These are phyloP conservation scores for Amaurobius ferox DNA, from an alignment of 2,888 invertebrate species.

Conservation along the genomic window DNA sequence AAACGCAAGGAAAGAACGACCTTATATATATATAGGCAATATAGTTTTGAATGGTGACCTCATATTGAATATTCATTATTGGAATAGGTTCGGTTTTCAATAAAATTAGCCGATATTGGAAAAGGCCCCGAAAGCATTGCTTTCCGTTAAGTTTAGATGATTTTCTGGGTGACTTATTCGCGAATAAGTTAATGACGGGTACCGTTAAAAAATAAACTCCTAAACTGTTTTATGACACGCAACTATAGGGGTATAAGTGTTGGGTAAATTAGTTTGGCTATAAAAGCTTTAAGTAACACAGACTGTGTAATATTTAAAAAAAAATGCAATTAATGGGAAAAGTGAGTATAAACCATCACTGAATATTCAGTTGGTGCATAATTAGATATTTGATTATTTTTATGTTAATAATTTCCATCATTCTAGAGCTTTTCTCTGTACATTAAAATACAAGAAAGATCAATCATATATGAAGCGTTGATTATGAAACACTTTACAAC, in stretches of 20 bases:
- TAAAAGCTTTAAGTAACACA: no score
- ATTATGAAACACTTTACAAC: no score
- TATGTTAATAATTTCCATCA: no score
- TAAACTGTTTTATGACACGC: conserved; percentile 2
- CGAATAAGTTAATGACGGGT: conserved; percentile 56
- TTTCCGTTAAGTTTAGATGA: conserved; percentile 49
- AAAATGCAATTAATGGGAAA: no score
- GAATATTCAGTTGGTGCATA: no score
- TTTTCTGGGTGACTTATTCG: conserved; percentile 15
- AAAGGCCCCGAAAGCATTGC: conserved; percentile 33
- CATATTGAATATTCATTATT: conserved; percentile 68
- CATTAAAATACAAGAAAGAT: no score
- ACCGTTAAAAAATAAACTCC: conserved; percentile 17
- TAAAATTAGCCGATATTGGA: conserved; percentile 57
- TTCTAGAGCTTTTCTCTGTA: no score
- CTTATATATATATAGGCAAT: conserved; percentile 70
- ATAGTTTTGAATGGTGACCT: conserved; percentile 55
- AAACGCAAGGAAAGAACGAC: conserved; percentile 51
- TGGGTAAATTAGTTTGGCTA: background rate
- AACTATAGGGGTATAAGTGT: background rate
- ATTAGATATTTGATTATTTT: no score
- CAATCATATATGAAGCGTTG: no score
- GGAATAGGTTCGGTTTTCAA: conserved; percentile 67
- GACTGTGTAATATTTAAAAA: no score
- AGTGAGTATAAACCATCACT: no score